Evolutionary conservation across 2,113 vertebrate genomes (phyloP).

Genomic region (Mustelus asterias): DNA sequence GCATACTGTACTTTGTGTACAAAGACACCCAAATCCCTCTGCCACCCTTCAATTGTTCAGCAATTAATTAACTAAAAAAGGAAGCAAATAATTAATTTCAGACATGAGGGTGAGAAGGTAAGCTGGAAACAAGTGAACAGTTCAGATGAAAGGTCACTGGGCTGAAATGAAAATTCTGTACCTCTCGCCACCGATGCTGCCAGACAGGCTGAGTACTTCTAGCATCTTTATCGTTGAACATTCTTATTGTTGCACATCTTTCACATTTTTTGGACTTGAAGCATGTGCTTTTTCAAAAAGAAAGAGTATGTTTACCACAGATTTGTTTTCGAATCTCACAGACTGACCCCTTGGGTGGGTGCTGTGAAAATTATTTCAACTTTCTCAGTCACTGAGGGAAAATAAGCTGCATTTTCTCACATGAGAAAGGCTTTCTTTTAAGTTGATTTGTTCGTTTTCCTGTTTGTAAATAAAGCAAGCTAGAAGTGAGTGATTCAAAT

Average conservation of each 20-base stretch:
- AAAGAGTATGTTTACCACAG: neutral
- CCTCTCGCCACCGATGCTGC: too few relatives aligned
- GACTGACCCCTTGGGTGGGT: neutral
- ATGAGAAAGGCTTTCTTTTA: neutral
- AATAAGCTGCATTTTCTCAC: neutral
- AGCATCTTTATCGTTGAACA: too few relatives aligned
- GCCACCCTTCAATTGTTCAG: too few relatives aligned
- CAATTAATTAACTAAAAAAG: too few relatives aligned
- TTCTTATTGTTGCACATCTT: neutral
- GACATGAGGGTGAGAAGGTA: too few relatives aligned
- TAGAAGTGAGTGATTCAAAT: neutral
- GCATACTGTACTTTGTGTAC: neutral
- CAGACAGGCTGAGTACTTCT: too few relatives aligned
- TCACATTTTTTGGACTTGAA: neutral
- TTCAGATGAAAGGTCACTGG: too few relatives aligned
- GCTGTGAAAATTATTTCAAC: neutral
- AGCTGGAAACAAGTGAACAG: too few relatives aligned
- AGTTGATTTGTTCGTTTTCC: neutral
- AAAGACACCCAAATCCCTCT: neutral
- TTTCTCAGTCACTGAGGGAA: neutral
- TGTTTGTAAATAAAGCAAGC: neutral
- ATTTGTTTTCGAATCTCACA: neutral
- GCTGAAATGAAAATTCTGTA: too few relatives aligned
- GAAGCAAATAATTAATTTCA: too few relatives aligned
- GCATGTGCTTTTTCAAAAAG: neutral